phyloP scores from a whole-genome alignment of 1,140 invertebrate genomes.

The Patella vulgata region DNA sequence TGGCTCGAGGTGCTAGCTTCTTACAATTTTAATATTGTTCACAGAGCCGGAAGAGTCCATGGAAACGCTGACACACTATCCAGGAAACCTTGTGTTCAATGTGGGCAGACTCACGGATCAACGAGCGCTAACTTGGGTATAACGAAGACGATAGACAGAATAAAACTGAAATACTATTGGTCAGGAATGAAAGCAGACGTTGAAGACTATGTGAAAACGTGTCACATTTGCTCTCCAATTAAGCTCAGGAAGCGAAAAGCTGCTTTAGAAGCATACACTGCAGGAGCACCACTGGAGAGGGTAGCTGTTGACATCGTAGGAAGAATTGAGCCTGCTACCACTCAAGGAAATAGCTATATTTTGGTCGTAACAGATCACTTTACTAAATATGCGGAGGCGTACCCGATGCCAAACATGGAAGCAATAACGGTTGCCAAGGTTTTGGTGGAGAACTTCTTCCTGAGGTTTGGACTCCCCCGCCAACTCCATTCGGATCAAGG shows the following conservation, averaged over 20 bases:
- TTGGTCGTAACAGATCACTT: constrained; percentile 51
- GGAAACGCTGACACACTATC: constrained; percentile 48
- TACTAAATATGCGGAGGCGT: constrained; percentile 41
- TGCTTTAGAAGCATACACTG: too few relatives aligned
- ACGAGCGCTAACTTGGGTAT: constrained; percentile 24
- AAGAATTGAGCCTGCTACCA: too few relatives aligned
- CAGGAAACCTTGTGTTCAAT: constrained; percentile 23
- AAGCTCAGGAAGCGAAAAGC: too few relatives aligned
- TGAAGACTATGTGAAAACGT: constrained; percentile 4
- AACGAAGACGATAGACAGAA: constrained; percentile 31
- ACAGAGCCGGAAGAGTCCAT: constrained; percentile 39
- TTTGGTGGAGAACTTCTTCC: constrained; percentile 18
- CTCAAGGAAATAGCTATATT: constrained; percentile 51
- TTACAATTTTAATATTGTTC: too few relatives aligned
- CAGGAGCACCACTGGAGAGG: too few relatives aligned
- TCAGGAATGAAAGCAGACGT: constrained; percentile 15
- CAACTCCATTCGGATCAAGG: constrained; percentile 18
- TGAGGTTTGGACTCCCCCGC: constrained; percentile 17
- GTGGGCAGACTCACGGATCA: constrained; percentile 18
- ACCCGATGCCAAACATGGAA: constrained; percentile 36
- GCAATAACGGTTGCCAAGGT: too few relatives aligned
- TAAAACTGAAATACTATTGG: constrained; percentile 27
- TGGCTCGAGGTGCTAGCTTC: too few relatives aligned
- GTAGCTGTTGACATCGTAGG: too few relatives aligned
- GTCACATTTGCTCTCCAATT: constrained; percentile 19